A percentile compares a stretch with the other conserved stretches of the same genome.
Evolutionary conservation across 2,113 vertebrate genomes (phyloP).

Genomic region (Genyomyrus donnyi): DNA sequence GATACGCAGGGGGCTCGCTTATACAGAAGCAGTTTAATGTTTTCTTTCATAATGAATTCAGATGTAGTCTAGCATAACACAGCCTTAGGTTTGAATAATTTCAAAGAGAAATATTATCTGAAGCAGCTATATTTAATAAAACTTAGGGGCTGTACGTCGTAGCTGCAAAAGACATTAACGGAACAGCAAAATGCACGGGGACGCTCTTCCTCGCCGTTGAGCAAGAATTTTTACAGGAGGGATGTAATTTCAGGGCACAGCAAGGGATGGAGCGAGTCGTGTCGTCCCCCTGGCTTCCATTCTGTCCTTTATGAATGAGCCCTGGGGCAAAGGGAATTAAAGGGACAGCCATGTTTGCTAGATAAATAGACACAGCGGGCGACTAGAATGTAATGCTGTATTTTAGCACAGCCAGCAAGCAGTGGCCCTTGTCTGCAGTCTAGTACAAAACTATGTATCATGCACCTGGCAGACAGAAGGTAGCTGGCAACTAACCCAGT

Average conservation of each 20-base stretch:
- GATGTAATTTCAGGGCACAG: constrained; percentile 21
- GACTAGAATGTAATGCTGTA: neutral
- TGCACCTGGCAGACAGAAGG: neutral
- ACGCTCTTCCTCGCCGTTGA: neutral
- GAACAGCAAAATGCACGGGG: neutral
- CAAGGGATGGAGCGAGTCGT: neutral
- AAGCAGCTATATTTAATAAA: neutral
- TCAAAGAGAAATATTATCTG: neutral
- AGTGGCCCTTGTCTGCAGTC: neutral
- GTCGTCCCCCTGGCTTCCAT: neutral
- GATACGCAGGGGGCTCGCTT: neutral
- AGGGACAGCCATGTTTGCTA: constrained; percentile 8
- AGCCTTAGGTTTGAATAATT: neutral
- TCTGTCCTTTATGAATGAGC: neutral
- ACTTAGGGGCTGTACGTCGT: neutral
- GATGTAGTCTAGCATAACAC: neutral
- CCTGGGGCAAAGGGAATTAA: constrained; percentile 8
- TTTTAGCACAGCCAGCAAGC: neutral
- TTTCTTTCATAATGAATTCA: neutral
- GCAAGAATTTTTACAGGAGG: neutral
- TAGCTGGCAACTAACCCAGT: neutral
- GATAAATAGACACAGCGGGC: neutral
- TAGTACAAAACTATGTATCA: neutral
- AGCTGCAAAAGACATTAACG: neutral
- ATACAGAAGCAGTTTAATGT: neutral